Evolutionary conservation across 2,888 invertebrate species (phyloP), one percentile per base, ranked within the genome.

Genomic region (Dendrolimus houi): DNA sequence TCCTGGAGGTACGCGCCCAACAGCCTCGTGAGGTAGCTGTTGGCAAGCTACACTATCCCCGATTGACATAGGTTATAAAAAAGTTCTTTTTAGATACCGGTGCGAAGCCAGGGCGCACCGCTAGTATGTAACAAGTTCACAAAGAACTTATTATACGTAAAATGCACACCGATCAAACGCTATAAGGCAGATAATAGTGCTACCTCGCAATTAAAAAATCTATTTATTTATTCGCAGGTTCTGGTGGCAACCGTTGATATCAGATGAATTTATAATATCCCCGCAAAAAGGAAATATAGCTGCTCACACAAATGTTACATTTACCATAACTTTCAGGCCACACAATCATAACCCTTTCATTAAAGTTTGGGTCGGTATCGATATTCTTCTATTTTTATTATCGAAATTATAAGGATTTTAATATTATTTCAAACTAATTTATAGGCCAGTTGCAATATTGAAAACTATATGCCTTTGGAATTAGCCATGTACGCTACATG

Each of bases 401-500:
- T 52, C 3, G 29, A 29, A 29, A 29, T 29, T 29, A 29, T 29
- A 29, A 29, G 29, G 29, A 8, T 54, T 57, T 41, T 41, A 53
- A 60, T 55, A 14, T 52, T 55, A 41, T 52, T 12, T 54, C 54
- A 41, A 55, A 53, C 53, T 55, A 9, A 52, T 58, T 63, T 77
- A 52, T 63, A 93, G 93, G 91, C 91, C 29, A 85, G 85, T 62
- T 93, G 95, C 69, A 85, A 88, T 59, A 88, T 95, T 54, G 93
- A 94, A 63, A 92, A 92, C 62, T 89, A 91, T 65, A 81, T 77
- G 60, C 83, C 92, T 0, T 78, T 95, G 40, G 87, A 88, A 59
- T 67, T 95, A 62, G 92, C 91, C 3, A 74, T 95, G 62, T 92
- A 92, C 53, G 95, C 94, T n/a, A 91, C 92, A 14, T 94, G 94